phyloP scores from a whole-genome alignment of 2,113 vertebrate genomes.

The Aldabrachelys gigantea region DNA sequence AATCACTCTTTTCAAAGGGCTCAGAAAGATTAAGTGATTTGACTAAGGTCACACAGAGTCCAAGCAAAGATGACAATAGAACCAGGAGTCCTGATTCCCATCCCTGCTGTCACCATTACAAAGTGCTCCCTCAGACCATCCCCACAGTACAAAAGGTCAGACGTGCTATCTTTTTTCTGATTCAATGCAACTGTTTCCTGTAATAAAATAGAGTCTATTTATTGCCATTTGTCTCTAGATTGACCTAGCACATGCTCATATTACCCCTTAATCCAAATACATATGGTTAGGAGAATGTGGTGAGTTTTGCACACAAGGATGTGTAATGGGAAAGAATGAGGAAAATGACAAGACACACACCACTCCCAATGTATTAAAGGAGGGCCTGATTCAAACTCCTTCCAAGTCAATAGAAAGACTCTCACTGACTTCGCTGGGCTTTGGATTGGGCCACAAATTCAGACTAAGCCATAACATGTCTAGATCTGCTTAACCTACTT shows the following conservation, averaged over 20 bases:
- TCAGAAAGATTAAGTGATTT: not conserved
- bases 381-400: constrained; percentile 52
- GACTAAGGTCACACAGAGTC: not conserved
- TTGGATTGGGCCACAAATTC: constrained; percentile 62
- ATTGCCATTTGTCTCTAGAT: constrained; percentile 54
- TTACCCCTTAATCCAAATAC: constrained; percentile 68
- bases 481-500: constrained; percentile 65
- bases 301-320: constrained; percentile 55
- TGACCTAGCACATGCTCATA: constrained; percentile 50
- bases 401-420: constrained; percentile 59
- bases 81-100: not conserved
- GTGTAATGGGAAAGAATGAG: constrained; percentile 1
- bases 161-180: not conserved
- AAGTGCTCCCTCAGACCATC: not conserved
- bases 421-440: constrained; percentile 51
- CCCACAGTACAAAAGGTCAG: constrained; percentile 42
- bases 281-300: constrained; percentile 49
- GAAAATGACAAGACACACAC: not conserved
- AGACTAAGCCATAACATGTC: constrained; percentile 61
- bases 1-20: not conserved
- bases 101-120: not conserved
- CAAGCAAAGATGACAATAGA: not conserved
- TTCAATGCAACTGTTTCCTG: constrained; percentile 43
- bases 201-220: constrained; percentile 20
- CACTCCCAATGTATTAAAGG: constrained; percentile 58